These are phyloP conservation scores for Cydia splendana DNA, from an alignment of 1,140 invertebrate species.

Conservation along the genomic window DNA sequence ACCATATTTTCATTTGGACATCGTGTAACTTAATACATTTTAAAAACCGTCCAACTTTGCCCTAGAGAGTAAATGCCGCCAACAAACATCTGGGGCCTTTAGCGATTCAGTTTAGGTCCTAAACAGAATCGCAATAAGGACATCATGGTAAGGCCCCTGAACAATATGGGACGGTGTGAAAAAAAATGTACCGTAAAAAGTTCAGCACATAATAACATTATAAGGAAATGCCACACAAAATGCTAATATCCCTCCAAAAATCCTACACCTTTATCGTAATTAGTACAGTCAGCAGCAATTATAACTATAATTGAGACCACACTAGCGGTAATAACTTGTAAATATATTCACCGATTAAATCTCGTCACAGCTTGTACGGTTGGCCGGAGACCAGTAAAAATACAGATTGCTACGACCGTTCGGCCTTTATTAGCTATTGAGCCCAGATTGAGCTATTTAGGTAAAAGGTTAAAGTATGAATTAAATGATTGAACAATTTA, in stretches of 20 bases:
- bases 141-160: no score
- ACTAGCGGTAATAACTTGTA: conserved; percentile 25
- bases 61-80: no score
- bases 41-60: neutral
- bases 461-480: no score
- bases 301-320: conserved; percentile 26
- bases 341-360: conserved; percentile 30
- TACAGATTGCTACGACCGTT: neutral
- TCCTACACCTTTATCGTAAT: conserved; percentile 20
- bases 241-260: conserved; percentile 8
- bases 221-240: neutral
- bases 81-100: no score
- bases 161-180: no score
- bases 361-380: conserved; percentile 27
- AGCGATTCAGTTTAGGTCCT: no score
- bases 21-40: neutral
- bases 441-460: no score
- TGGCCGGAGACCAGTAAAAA: neutral
- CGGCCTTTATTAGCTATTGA: no score
- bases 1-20: neutral
- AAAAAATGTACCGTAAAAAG: neutral
- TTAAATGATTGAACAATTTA: no score
- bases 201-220: neutral
- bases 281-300: conserved; percentile 24
- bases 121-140: no score